A percentile compares a stretch with the other conserved stretches of the same genome.
phyloP scores from a whole-genome alignment of 2,888 invertebrate species.

The Strigamia transsilvanica region DNA sequence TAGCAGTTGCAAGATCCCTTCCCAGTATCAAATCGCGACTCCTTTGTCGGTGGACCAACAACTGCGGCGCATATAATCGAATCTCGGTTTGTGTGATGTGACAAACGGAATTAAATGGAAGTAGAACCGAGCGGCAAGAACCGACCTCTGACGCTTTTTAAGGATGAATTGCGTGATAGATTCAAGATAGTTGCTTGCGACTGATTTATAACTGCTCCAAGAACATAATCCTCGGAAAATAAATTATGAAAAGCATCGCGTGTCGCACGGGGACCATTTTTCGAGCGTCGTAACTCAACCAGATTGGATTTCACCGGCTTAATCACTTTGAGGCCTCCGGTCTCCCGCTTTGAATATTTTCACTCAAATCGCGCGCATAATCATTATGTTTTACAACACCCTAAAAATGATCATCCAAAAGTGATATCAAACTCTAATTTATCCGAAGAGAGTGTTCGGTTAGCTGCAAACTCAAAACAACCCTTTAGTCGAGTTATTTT shows the following conservation, averaged over 20 bases:
- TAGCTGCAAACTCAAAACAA: no score
- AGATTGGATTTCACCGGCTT: constrained; percentile 30
- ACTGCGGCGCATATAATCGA: background rate
- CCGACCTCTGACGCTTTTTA: background rate
- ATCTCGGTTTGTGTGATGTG: background rate
- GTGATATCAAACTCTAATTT: constrained; percentile 30
- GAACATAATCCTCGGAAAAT: constrained; percentile 29
- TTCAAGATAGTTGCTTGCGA: constrained; percentile 20
- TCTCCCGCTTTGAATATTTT: background rate
- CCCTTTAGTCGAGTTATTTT: no score
- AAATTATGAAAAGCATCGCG: constrained; percentile 26
- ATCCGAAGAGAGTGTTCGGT: background rate
- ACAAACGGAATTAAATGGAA: constrained; percentile 20
- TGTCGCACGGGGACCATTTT: constrained; percentile 24
- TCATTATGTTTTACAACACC: constrained; percentile 22
- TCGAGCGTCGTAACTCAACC: constrained; percentile 33
- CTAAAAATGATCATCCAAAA: constrained; percentile 22
- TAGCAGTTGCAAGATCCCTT: background rate
- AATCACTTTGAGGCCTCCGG: constrained; percentile 20
- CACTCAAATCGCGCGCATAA: background rate
- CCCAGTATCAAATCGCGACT: constrained; percentile 11
- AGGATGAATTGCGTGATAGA: constrained; percentile 22
- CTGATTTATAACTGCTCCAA: constrained; percentile 22
- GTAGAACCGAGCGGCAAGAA: no score
- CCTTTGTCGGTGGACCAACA: constrained; percentile 7